Conservation (phyloP, 2,797 vertebrate genomes). For the Nannoperca australis region DNA sequence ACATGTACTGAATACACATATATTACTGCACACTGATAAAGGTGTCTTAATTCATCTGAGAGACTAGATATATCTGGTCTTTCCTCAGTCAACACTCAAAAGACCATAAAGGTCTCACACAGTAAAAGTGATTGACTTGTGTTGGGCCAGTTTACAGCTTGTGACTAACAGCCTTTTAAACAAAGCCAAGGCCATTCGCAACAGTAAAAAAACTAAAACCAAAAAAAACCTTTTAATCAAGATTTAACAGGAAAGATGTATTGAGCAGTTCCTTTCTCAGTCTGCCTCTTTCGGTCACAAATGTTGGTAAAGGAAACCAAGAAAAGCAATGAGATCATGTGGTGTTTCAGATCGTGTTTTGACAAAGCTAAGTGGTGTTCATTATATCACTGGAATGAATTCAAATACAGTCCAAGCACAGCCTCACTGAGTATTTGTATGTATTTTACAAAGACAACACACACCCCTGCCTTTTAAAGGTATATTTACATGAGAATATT, state of each 20-base stretch:
- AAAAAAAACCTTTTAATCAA: not conserved
- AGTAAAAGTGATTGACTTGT: not conserved
- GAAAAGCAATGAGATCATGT: not conserved
- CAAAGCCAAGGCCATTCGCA: not conserved
- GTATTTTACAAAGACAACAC: too few species aligned
- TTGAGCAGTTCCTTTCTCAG: not conserved
- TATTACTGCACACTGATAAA: not conserved
- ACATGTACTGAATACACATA: not conserved
- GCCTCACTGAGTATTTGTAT: too few species aligned
- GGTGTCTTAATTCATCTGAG: not conserved
- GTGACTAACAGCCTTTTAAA: not conserved
- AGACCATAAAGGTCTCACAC: not conserved
- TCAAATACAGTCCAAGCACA: too few species aligned
- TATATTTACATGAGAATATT: too few species aligned
- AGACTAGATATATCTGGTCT: not conserved
- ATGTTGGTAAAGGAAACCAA: not conserved
- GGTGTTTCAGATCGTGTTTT: too few species aligned
- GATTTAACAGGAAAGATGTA: not conserved
- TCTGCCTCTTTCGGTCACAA: not conserved
- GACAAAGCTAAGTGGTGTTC: too few species aligned
- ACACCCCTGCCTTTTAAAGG: too few species aligned
- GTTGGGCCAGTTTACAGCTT: not conserved
- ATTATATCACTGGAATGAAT: too few species aligned
- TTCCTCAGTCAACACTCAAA: not conserved
- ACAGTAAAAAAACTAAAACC: not conserved